These are phyloP conservation scores for Drosophila bifasciata DNA, from an alignment of 1,140 invertebrate species.

Conservation along the genomic window DNA sequence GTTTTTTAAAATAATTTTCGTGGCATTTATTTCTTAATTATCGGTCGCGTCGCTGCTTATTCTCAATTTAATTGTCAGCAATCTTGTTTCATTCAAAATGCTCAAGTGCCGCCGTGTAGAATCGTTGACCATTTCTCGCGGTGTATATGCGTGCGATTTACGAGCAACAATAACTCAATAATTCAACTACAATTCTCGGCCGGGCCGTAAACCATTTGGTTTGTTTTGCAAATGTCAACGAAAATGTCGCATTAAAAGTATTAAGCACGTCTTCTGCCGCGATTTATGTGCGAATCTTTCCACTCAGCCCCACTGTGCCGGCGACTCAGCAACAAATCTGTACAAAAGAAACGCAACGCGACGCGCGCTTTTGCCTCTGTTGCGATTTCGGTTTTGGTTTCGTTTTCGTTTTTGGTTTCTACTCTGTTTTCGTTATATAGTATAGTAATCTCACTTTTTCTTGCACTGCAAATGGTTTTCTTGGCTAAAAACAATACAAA, in stretches of 20 bases:
- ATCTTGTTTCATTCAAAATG: not conserved
- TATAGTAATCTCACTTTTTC: constrained; percentile 19
- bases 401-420: not conserved
- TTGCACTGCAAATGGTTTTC: no score
- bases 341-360: no score
- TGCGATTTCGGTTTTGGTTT: no score
- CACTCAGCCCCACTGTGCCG: no score
- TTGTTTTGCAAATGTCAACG: constrained; percentile 54
- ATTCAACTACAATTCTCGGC: constrained; percentile 53
- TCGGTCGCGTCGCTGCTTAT: constrained; percentile 10
- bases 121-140: not conserved
- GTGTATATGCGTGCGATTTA: constrained; percentile 41
- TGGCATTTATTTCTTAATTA: constrained; percentile 34
- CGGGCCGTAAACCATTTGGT: constrained; percentile 61
- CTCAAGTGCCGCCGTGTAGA: not conserved
- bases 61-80: constrained; percentile 22
- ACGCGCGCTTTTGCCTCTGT: no score
- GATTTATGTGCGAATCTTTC: constrained; percentile 69
- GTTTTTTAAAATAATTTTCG: constrained; percentile 33
- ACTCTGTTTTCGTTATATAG: constrained; percentile 9
- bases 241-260: constrained; percentile 61
- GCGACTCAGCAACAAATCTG: no score
- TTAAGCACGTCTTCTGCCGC: constrained; percentile 64
- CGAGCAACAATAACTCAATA: constrained; percentile 67
- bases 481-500: constrained; percentile 11